Percentiles rank a stretch among this genome's conserved stretches.
Conservation (phyloP, 2,113 vertebrate species). For the Tachuris rubrigastra region DNA sequence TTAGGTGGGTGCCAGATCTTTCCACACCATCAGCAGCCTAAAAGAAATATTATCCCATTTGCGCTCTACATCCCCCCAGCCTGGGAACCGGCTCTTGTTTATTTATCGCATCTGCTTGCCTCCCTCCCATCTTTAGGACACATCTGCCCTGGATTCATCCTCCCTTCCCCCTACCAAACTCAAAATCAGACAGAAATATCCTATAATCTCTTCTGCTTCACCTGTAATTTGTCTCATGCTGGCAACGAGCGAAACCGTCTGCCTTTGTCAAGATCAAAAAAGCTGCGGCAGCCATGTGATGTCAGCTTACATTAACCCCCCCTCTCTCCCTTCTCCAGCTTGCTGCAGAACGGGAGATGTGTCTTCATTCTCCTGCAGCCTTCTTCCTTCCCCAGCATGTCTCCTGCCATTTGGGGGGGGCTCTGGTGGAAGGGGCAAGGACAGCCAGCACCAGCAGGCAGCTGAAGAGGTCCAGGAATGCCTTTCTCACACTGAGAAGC, state of each 20-base stretch:
- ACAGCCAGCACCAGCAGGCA: neutral
- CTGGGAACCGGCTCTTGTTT: neutral
- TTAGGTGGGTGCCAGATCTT: neutral
- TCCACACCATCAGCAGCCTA: neutral
- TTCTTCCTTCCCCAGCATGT: neutral
- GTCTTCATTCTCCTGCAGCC: neutral
- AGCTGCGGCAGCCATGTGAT: neutral
- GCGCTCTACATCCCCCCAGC: neutral
- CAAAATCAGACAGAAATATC: constrained; percentile 38
- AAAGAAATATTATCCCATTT: neutral
- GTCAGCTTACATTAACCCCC: neutral
- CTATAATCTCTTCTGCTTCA: constrained; percentile 60
- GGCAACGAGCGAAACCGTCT: constrained; percentile 9
- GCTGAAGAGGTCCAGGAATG: neutral
- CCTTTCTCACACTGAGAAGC: neutral
- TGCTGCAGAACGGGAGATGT: neutral
- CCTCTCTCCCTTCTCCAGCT: neutral
- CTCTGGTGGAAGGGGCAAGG: neutral
- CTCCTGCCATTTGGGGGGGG: neutral
- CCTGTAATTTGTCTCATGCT: constrained; percentile 46
- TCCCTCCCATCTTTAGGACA: neutral
- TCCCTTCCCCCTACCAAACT: neutral
- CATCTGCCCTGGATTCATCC: neutral
- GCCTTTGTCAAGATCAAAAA: constrained; percentile 61
- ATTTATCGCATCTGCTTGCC: neutral